Percentiles rank a stretch among this genome's conserved stretches.
phyloP scores from a whole-genome alignment of 2,113 vertebrate genomes.

The Peromyscus californicus region DNA sequence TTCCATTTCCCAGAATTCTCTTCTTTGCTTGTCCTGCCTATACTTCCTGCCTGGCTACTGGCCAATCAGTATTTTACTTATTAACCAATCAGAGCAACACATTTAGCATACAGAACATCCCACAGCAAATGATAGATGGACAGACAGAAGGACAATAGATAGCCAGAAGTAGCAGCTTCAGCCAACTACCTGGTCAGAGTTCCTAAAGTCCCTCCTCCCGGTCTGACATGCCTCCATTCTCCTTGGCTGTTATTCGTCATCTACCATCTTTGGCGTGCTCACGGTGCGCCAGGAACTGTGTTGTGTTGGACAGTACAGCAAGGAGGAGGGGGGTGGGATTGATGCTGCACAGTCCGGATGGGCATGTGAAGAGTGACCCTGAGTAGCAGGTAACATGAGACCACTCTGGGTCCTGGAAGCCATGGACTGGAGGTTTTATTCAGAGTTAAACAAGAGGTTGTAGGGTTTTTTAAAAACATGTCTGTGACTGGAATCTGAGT shows the following conservation, averaged over 20 bases:
- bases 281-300: not conserved
- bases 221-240: not conserved
- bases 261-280: not conserved
- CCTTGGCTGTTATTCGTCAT: not conserved
- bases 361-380: not conserved
- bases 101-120: no score
- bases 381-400: not conserved
- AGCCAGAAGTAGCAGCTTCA: not conserved
- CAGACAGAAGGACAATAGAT: not conserved
- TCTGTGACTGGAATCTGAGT: conserved; percentile 43
- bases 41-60: no score
- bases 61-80: no score
- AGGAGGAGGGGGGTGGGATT: not conserved
- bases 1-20: no score
- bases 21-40: no score
- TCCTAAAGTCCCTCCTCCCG: not conserved
- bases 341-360: not conserved
- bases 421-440: not conserved
- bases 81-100: no score
- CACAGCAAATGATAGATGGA: not conserved
- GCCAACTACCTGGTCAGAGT: not conserved
- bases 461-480: not conserved
- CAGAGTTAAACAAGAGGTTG: conserved; percentile 6
- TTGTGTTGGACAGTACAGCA: not conserved
- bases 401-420: not conserved